Evolutionary conservation across 2,797 vertebrate species (phyloP), one percentile per base, ranked within the genome.

Genomic region (Psittacula echo): DNA sequence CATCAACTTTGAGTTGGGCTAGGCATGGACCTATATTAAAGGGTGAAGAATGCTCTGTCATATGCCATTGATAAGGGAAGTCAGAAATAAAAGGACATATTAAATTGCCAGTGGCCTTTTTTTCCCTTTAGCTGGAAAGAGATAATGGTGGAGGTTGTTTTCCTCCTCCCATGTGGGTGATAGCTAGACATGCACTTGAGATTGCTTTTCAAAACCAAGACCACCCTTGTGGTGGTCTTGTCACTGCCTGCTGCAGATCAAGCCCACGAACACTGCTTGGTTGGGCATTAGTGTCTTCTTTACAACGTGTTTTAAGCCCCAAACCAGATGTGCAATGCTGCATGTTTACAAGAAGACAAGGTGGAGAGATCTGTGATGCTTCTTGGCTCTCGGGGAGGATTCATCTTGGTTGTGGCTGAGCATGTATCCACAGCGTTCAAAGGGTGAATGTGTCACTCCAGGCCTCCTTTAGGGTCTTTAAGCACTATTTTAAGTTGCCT

Each of bases 21-120:
- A 0, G 2, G 30, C 64, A 85, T 80, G 2, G 4, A 13, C 42
- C 41, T 48, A 0, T 41, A 91, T 74, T 92, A 85, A 91, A 90
- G 37, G 64, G 56, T 94, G 93, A 80, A 58, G 94, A 95, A 85
- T 76, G 26, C 37, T 73, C 74, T 93, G 45, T 72, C n/a, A 11
- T 42, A 24, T 2, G 24, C 26, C 34, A 21, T 22, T 85, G 86
- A 90, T 87, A 74, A 79, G 26, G 27, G n/a, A 93, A 75, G 86
- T 84, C 37, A 54, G 48, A 89, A 77, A 65, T 29, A 74, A 83
- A 80, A 67, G 37, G 76, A 32, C 44, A 19, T 65, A 65, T 89
- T 80, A 89, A 85, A 23, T 62, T 79, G n/a, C 47, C 83, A 73
- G 5, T 39, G 34, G 21, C 22, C 23, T 68, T 72, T 64, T 37